Conservation (phyloP, 2,888 invertebrate genomes). For the Hipparchia semele region DNA sequence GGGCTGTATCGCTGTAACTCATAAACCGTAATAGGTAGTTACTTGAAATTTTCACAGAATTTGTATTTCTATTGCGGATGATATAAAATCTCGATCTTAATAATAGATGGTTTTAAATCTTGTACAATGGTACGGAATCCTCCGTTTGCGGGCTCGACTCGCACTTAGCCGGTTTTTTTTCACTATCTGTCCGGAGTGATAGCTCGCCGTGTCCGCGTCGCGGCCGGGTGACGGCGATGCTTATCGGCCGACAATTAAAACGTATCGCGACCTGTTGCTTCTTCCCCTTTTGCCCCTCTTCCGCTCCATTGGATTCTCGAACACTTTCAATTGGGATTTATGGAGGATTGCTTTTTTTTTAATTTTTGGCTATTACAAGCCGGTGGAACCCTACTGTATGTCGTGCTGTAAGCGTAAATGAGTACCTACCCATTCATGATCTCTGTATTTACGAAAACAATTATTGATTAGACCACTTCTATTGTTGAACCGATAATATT, state of each 20-base stretch:
- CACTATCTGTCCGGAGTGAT: not conserved
- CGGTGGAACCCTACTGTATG: not conserved
- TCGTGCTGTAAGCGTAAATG: not conserved
- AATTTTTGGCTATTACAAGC: conserved; percentile 2
- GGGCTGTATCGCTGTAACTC: too few species aligned
- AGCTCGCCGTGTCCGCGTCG: conserved; percentile 66
- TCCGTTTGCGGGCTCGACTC: too few species aligned
- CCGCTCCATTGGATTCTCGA: conserved; percentile 37
- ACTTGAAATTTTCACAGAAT: too few species aligned
- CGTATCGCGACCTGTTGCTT: conserved; percentile 81
- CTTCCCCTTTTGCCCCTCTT: conserved; percentile 47
- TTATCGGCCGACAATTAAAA: conserved; percentile 79
- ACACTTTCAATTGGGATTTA: conserved; percentile 36
- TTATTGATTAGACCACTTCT: not conserved
- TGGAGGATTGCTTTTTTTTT: conserved; percentile 22
- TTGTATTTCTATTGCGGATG: too few species aligned
- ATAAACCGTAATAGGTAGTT: too few species aligned
- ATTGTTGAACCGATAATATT: not conserved
- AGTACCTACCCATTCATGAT: not conserved
- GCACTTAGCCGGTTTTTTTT: too few species aligned
- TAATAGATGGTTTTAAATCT: too few species aligned
- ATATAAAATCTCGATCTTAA: too few species aligned
- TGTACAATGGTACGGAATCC: too few species aligned
- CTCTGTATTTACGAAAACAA: not conserved
- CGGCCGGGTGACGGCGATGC: conserved; percentile 75